phyloP scores from a whole-genome alignment of 1,140 invertebrate species.

The Bradysia coprophila region DNA sequence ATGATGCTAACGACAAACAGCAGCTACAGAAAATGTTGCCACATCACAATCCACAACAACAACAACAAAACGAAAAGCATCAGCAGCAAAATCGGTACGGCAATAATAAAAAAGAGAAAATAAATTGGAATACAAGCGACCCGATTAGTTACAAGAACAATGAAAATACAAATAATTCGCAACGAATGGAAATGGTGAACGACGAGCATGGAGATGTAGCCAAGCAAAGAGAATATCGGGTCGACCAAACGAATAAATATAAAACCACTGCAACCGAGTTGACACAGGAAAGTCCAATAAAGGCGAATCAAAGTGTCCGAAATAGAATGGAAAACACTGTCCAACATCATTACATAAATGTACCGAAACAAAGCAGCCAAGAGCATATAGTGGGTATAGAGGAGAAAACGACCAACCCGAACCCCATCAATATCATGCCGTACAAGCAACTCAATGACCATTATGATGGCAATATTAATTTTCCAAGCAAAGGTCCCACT shows the following conservation, averaged over 20 bases:
- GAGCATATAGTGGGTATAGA: no score
- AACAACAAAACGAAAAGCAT: slow-evolving; percentile 9
- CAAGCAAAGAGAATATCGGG: not conserved
- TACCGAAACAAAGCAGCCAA: not conserved
- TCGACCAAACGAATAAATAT: not conserved
- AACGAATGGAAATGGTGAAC: not conserved
- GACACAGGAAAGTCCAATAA: not conserved
- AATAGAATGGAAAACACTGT: not conserved
- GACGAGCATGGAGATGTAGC: not conserved
- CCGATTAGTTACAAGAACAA: not conserved
- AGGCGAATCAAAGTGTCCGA: not conserved
- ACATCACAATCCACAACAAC: not conserved
- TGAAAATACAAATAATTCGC: not conserved
- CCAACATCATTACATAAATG: not conserved
- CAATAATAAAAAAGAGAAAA: not conserved
- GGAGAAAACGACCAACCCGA: no score
- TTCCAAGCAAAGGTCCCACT: not conserved
- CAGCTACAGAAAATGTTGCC: not conserved
- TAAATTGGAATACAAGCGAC: not conserved
- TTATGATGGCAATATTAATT: not conserved
- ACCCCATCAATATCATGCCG: not conserved
- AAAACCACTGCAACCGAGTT: not conserved
- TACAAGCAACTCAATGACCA: not conserved
- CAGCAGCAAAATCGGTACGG: slow-evolving; percentile 6
- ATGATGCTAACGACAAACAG: not conserved